A percentile compares a stretch with the other conserved stretches of the same genome.
phyloP scores from a whole-genome alignment of 2,888 invertebrate species.

The Idaea straminata region DNA sequence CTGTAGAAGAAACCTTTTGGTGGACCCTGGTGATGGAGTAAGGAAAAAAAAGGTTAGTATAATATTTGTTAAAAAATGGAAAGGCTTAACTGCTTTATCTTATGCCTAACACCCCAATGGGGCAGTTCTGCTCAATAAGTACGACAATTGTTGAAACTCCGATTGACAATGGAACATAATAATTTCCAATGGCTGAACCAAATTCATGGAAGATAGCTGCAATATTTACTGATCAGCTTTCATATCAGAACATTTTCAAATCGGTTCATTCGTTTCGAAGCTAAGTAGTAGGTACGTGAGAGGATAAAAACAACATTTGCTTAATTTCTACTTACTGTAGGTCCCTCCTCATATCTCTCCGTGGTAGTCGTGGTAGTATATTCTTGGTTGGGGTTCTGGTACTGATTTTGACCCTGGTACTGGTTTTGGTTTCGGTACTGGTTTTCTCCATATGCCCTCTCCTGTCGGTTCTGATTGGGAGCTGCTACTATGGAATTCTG shows the following conservation, averaged over 20 bases:
- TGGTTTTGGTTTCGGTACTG: constrained; percentile 17
- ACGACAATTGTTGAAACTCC: background rate
- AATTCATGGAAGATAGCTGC: background rate
- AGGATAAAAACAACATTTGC: background rate
- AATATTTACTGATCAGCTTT: too few relatives aligned
- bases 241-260: too few relatives aligned
- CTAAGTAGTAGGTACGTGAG: background rate
- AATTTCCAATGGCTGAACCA: background rate
- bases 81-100: too few relatives aligned
- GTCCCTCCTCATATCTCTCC: constrained; percentile 51
- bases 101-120: too few relatives aligned
- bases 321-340: constrained; percentile 55
- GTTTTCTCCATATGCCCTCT: constrained; percentile 33
- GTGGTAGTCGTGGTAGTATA: constrained; percentile 26
- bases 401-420: constrained; percentile 18
- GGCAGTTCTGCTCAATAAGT: background rate
- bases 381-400: constrained; percentile 11
- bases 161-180: background rate
- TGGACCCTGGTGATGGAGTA: constrained; percentile 61
- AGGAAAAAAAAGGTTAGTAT: constrained; percentile 8
- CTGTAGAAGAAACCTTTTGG: constrained; percentile 88
- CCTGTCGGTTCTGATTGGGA: constrained; percentile 37
- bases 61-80: background rate
- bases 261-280: too few relatives aligned
- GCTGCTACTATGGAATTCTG: constrained; percentile 26